These are phyloP conservation scores for Megaustenia siamemsis DNA, from an alignment of 2,888 invertebrate species.

Conservation along the genomic window DNA sequence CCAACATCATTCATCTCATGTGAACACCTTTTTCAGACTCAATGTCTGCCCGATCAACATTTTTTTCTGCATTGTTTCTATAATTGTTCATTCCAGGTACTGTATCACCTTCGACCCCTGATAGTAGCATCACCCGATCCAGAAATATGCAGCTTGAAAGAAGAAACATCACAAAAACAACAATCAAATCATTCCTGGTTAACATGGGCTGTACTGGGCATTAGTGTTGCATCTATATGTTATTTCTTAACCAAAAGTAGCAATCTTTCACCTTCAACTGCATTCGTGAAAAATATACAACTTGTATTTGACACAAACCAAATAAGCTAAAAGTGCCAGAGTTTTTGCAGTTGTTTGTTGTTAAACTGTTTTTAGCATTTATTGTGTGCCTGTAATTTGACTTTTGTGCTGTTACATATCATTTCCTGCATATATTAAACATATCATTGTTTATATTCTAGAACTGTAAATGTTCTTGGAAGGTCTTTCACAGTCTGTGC, in stretches of 20 bases:
- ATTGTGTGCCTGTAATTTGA: background rate
- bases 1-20: too few species aligned
- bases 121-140: slow-evolving; percentile 59
- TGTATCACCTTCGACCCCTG: slow-evolving; percentile 60
- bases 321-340: background rate
- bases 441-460: slow-evolving; percentile 18
- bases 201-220: slow-evolving; percentile 34
- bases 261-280: slow-evolving; percentile 14
- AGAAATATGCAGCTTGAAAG: slow-evolving; percentile 29
- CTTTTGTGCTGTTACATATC: background rate
- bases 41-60: too few species aligned
- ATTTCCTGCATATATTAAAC: background rate
- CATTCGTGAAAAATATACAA: slow-evolving; percentile 56
- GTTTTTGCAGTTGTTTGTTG: background rate
- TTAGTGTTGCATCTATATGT: slow-evolving; percentile 51
- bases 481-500: background rate
- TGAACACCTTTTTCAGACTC: too few species aligned
- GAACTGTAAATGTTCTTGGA: slow-evolving; percentile 2
- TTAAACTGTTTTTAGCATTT: background rate
- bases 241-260: slow-evolving; percentile 49
- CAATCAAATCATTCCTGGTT: slow-evolving; percentile 25
- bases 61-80: too few species aligned
- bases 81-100: slow-evolving; percentile 49
- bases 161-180: slow-evolving; percentile 25
- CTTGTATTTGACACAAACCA: slow-evolving; percentile 54